Percentiles rank a stretch among this genome's conserved stretches.
Evolutionary conservation across 2,113 vertebrate genomes (phyloP).

Genomic region (Phyllostomus hastatus): DNA sequence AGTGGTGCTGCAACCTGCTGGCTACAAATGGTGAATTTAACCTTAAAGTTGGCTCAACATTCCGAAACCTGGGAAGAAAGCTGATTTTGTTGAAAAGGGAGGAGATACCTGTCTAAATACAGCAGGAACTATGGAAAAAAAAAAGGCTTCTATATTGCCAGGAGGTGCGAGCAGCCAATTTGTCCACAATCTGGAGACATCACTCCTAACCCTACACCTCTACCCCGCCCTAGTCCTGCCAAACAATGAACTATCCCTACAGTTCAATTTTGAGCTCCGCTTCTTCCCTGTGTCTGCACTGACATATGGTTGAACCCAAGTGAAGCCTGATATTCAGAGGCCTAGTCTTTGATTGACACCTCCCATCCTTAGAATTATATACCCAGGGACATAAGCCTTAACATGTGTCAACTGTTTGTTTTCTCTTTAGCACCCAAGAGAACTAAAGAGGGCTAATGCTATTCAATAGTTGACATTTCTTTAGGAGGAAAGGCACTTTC

Average conservation of each 20-base stretch:
- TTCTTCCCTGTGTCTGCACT: accelerated
- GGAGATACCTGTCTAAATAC: not conserved
- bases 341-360: not conserved
- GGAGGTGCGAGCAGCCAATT: not conserved
- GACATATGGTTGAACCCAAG: not conserved
- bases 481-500: not conserved
- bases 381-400: not conserved
- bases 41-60: not conserved
- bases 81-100: not conserved
- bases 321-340: not conserved
- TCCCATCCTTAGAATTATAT: not conserved
- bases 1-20: not conserved
- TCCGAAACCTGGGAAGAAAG: not conserved
- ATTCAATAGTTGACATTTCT: not conserved
- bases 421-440: not conserved
- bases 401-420: accelerated
- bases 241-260: not conserved
- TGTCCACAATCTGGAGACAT: not conserved
- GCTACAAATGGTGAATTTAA: not conserved
- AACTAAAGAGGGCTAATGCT: not conserved
- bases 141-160: not conserved
- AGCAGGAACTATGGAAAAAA: not conserved
- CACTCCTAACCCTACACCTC: not conserved
- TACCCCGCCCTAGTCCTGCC: accelerated
- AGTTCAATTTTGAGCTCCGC: not conserved